Evolutionary conservation across 2,113 vertebrate genomes (phyloP).

Genomic region (Rhegmatorhina hoffmannsi): DNA sequence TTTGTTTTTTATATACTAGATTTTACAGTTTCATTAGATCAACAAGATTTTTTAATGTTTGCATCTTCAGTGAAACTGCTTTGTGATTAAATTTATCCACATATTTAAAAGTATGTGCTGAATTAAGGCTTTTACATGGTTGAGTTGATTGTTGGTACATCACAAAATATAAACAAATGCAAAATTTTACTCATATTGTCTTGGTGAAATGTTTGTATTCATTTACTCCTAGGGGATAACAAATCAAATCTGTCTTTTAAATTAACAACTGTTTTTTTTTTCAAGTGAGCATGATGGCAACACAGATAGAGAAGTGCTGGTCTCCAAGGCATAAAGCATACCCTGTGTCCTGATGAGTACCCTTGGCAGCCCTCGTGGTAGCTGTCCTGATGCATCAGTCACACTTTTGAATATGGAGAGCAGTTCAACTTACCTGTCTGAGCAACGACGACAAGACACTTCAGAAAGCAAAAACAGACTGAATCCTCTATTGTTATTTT

Average conservation of each 20-base stretch:
- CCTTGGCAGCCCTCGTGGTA: background rate
- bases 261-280: background rate
- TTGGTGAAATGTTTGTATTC: background rate
- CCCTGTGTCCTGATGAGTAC: background rate
- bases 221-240: background rate
- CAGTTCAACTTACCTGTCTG: background rate
- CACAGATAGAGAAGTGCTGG: background rate
- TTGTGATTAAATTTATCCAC: background rate
- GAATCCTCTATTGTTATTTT: background rate
- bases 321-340: background rate
- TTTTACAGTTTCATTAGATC: constrained; percentile 25
- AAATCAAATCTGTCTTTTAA: background rate
- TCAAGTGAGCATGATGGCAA: background rate
- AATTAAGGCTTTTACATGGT: background rate
- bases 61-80: background rate
- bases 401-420: background rate
- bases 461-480: background rate
- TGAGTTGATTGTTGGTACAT: background rate
- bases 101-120: background rate
- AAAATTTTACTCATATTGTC: background rate
- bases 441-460: background rate
- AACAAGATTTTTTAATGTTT: background rate
- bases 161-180: background rate
- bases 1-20: background rate
- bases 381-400: background rate